Percentiles rank a stretch among this genome's conserved stretches.
Conservation (phyloP, 1,140 invertebrate genomes). For the Stegodyphus dumicola region DNA sequence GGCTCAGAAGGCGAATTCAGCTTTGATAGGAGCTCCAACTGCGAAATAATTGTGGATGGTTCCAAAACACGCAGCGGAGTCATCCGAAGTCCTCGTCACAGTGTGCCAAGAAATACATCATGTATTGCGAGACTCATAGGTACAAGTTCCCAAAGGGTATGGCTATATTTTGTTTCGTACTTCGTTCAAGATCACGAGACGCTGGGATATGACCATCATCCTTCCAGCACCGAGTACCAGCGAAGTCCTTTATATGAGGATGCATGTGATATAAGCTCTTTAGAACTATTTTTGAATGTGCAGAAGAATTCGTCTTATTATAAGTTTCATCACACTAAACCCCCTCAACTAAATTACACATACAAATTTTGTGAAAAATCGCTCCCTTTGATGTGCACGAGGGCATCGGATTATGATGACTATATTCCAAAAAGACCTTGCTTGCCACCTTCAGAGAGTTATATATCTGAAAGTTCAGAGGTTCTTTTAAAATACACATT, state of each 20-base stretch:
- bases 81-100: conserved; percentile 82
- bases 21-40: conserved; percentile 75
- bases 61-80: conserved; percentile 79
- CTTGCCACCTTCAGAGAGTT: conserved; percentile 62
- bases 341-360: not conserved
- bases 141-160: conserved; percentile 77
- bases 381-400: conserved; percentile 63
- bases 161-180: conserved; percentile 80
- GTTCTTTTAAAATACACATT: conserved; percentile 55
- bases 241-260: conserved; percentile 28
- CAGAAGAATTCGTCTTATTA: not conserved
- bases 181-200: conserved; percentile 62
- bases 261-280: conserved; percentile 60
- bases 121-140: conserved; percentile 86
- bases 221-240: conserved; percentile 40
- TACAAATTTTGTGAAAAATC: conserved; percentile 62
- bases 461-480: conserved; percentile 61
- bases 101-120: conserved; percentile 84
- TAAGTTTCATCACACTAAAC: not conserved
- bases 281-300: conserved; percentile 54
- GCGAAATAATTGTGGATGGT: conserved; percentile 86
- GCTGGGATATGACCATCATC: conserved; percentile 52
- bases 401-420: conserved; percentile 57
- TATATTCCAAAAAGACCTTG: conserved; percentile 62
- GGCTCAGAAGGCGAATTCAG: conserved; percentile 3